Percentiles rank a stretch among this genome's conserved stretches.
phyloP scores from a whole-genome alignment of 2,797 vertebrate genomes.

The Mus minutoides region DNA sequence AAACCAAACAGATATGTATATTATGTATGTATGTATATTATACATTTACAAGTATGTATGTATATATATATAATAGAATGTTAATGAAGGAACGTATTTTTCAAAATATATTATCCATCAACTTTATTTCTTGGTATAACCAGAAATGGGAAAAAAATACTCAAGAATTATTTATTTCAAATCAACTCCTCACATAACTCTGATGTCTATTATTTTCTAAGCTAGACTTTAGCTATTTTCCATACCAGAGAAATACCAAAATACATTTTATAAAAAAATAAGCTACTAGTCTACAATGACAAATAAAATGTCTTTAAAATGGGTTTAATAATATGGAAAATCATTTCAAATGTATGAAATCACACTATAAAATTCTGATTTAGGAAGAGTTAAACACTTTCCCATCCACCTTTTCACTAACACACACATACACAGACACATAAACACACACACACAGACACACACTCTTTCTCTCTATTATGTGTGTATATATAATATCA shows the following conservation, averaged over 20 bases:
- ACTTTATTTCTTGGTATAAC: conserved; percentile 46
- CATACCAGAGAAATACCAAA: conserved; percentile 21
- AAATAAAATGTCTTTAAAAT: conserved; percentile 41
- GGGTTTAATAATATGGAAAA: conserved; percentile 33
- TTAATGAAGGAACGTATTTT: not conserved
- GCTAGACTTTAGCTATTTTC: conserved; percentile 28
- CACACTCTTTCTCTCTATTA: too few species aligned
- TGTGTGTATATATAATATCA: not conserved
- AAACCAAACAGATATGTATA: conserved; percentile 13
- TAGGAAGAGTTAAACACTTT: conserved; percentile 42
- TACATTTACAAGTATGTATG: not conserved
- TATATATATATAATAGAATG: too few species aligned
- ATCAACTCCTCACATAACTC: not conserved
- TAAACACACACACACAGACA: too few species aligned
- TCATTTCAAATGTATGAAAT: conserved; percentile 59
- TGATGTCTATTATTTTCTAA: conserved; percentile 53
- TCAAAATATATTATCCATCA: conserved; percentile 3
- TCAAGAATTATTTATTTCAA: conserved; percentile 9
- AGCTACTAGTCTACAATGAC: conserved; percentile 30
- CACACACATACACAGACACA: too few species aligned
- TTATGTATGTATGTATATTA: not conserved
- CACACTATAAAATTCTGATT: conserved; percentile 53
- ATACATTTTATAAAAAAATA: conserved; percentile 44
- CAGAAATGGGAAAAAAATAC: not conserved
- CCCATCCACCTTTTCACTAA: not conserved